phyloP scores from a whole-genome alignment of 1,140 invertebrate species.

The Andricus grossulariae region DNA sequence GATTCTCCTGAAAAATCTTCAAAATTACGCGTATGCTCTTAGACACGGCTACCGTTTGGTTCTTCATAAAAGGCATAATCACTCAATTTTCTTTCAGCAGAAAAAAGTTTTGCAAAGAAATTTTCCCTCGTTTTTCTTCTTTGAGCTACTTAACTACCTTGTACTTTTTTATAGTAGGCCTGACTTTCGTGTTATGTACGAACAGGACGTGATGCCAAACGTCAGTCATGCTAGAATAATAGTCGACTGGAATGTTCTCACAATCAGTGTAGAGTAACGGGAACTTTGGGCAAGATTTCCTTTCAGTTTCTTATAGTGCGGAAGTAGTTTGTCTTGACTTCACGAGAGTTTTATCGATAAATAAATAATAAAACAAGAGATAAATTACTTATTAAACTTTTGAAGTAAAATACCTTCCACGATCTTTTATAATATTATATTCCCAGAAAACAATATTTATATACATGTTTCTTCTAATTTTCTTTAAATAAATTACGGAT shows the following conservation, averaged over 20 bases:
- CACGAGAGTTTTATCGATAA: neutral
- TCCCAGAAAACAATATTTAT: too few relatives aligned
- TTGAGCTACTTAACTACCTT: neutral
- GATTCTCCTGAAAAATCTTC: too few relatives aligned
- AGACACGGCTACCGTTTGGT: too few relatives aligned
- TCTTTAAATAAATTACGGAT: too few relatives aligned
- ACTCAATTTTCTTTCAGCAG: too few relatives aligned
- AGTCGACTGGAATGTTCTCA: constrained; percentile 22
- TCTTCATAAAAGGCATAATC: too few relatives aligned
- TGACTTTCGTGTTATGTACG: neutral
- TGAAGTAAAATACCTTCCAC: neutral
- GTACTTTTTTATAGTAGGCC: constrained; percentile 2
- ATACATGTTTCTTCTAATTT: too few relatives aligned
- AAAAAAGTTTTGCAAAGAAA: neutral
- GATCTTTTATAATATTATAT: too few relatives aligned
- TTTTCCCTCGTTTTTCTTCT: neutral
- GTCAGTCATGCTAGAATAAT: constrained; percentile 18
- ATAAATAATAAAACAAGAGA: neutral
- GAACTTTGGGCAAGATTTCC: constrained; percentile 16
- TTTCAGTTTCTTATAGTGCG: constrained; percentile 13
- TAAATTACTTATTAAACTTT: neutral
- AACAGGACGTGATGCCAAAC: constrained; percentile 13
- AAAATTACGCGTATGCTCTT: too few relatives aligned
- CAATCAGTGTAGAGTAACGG: constrained; percentile 26
- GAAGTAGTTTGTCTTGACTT: neutral